Base-by-base conservation (phyloP, 2,888 invertebrate species). In the Cordilura impudica region DNA sequence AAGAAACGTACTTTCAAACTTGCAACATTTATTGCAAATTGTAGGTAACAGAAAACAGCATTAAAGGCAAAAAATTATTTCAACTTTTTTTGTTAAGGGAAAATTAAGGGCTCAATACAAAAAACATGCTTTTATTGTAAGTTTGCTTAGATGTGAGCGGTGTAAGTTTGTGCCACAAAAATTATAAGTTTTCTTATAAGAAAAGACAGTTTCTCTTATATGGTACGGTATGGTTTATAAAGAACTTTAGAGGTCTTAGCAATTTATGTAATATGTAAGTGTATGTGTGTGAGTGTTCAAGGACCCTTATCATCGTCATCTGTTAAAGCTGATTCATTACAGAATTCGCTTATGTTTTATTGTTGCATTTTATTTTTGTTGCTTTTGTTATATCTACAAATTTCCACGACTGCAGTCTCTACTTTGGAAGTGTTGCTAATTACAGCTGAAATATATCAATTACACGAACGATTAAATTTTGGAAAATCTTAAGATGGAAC, bases 391-490 rank as follows among this genome's bases (percentile, higher is more conserved):
- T 61, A 71, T 66, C 26, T 10, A 47, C 39, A 61, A 49, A 74
- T 63, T 74, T 53, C 60, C 63, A 29, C 71, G 47, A 8, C 12
- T n/a, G n/a, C 58, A 56, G 39, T 69, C 69, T 39, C n/a, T 69
- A 65, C 61, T 76, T 51, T 35, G 61, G 79, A 81, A 83, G 78
- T 82, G 81, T 71, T 81, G 80, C 81, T 83, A 83, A 82, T 83
- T 83, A 82, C 82, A 77, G 81, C 81, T 82, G 81, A 81, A 82
- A 81, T 82, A 81, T 81, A 81, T 82, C 82, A 82, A 83, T 83
- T 83, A 82, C 82, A 83, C 81, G 77, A 82, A 51, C 82, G 82
- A 83, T 83, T 83, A 82, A 82, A 81, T 82, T 80, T 82, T 74
- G 63, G 60, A 74, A 80, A 81, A 81, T 81, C 78, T 81, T 76